Percentiles rank a stretch among this genome's conserved stretches.
These are phyloP conservation scores for Ischnura elegans DNA, from an alignment of 2,888 invertebrate species.

Conservation along the genomic window DNA sequence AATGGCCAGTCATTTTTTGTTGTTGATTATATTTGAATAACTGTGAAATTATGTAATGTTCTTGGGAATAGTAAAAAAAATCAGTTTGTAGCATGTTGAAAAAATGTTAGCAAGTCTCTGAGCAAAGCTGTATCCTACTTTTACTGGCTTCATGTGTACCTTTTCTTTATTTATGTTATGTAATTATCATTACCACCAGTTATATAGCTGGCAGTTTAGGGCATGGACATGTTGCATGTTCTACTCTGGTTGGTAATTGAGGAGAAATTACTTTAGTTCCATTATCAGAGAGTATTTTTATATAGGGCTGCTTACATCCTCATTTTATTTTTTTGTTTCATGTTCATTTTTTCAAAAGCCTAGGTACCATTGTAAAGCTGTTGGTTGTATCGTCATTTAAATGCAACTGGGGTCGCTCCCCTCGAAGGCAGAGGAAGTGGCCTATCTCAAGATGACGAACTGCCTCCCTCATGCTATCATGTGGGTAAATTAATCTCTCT, in stretches of 20 bases:
- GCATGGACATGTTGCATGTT: background rate
- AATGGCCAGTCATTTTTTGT: background rate
- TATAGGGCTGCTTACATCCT: background rate
- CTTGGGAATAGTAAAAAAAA: too few species aligned
- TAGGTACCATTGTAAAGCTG: background rate
- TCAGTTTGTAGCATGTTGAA: too few species aligned
- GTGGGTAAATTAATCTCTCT: slow-evolving; percentile 23
- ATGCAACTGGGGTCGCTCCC: background rate
- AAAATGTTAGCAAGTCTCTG: background rate
- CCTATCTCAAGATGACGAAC: background rate
- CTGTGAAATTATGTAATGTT: background rate
- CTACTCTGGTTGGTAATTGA: background rate
- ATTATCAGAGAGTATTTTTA: background rate
- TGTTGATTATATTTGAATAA: background rate
- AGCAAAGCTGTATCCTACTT: background rate
- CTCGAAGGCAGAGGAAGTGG: background rate
- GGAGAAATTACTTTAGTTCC: background rate
- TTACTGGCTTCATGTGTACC: background rate
- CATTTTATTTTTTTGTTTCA: background rate
- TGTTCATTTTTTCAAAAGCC: background rate
- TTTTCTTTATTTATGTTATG: background rate
- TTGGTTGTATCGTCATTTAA: too few species aligned
- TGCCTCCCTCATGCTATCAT: slow-evolving; percentile 42
- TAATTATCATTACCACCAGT: background rate
- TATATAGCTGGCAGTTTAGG: background rate